Conservation (phyloP, 2,888 invertebrate genomes). For the Heliconius hortense region DNA sequence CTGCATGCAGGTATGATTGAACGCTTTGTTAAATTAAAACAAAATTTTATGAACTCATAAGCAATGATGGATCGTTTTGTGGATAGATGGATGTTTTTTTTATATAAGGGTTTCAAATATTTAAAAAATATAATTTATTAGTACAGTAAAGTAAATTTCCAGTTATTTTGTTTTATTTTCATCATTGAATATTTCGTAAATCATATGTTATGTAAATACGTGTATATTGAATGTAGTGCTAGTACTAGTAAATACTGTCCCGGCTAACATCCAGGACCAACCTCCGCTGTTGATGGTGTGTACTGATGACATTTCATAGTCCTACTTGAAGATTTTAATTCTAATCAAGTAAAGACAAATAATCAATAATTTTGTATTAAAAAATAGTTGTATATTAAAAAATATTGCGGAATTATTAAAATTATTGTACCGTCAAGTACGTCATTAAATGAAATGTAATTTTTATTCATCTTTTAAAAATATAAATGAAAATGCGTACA, state of each 20-base stretch:
- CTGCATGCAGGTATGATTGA: constrained; percentile 51
- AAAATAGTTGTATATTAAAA: not conserved
- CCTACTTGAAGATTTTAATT: not conserved
- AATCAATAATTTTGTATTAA: not conserved
- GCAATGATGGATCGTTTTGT: constrained; percentile 54
- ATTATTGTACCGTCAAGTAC: not conserved
- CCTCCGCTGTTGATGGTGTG: not conserved
- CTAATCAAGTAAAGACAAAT: not conserved
- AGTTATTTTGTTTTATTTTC: not conserved
- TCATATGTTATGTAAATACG: too few species aligned
- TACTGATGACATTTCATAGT: too few species aligned
- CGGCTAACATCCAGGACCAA: not conserved
- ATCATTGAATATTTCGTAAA: not conserved
- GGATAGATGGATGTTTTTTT: constrained; percentile 31
- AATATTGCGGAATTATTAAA: constrained; percentile 1
- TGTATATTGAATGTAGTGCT: too few species aligned
- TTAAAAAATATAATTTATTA: not conserved
- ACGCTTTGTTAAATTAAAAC: constrained; percentile 49
- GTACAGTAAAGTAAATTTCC: too few species aligned
- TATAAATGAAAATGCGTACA: constrained; percentile 59
- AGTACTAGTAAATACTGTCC: too few species aligned
- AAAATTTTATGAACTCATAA: constrained; percentile 48
- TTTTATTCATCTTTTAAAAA: constrained; percentile 48
- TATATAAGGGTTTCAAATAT: constrained; percentile 7
- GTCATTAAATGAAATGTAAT: constrained; percentile 22